These are phyloP conservation scores for Tenthredo amoena DNA, from an alignment of 2,888 invertebrate species.

Conservation along the genomic window DNA sequence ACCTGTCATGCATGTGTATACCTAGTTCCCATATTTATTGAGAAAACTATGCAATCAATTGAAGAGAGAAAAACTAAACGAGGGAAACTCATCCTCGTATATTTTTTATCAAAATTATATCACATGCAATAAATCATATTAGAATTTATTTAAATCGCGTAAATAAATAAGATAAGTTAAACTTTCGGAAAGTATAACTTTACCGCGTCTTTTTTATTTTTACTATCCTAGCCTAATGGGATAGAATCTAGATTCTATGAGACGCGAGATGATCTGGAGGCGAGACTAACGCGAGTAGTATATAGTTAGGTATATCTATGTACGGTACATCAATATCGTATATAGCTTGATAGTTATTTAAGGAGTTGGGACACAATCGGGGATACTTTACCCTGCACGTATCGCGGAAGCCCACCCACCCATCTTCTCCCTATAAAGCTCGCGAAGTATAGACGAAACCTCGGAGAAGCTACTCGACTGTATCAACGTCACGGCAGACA, in stretches of 20 bases:
- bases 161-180: not conserved
- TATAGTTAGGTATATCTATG: not conserved
- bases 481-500: slow-evolving; percentile 20
- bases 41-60: not conserved
- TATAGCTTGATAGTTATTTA: not conserved
- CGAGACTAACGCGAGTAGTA: not conserved
- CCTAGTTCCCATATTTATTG: not conserved
- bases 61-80: not conserved
- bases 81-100: not conserved
- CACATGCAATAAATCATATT: not conserved
- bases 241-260: slow-evolving; percentile 7
- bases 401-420: not conserved
- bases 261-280: not conserved
- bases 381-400: not conserved
- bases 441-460: not conserved
- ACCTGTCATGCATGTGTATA: not conserved
- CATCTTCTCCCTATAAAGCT: not conserved
- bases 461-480: not conserved
- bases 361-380: not conserved
- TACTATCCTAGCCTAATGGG: not conserved
- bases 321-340: not conserved
- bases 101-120: not conserved
- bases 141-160: not conserved
- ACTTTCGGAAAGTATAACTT: not conserved
- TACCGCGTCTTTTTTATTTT: not conserved